Conservation (phyloP, 2,888 invertebrate species). For the Escarpia spicata region DNA sequence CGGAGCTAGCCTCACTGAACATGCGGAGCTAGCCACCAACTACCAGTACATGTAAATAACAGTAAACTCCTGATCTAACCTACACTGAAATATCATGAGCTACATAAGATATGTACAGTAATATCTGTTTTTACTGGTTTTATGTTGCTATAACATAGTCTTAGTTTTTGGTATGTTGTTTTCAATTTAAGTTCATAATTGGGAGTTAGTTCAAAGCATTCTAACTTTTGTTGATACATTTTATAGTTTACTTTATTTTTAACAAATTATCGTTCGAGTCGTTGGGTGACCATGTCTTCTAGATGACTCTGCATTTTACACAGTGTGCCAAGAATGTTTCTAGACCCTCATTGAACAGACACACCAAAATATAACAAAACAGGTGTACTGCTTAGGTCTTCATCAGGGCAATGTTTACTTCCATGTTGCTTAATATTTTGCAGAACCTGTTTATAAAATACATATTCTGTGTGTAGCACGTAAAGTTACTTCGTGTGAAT, state of each 20-base stretch:
- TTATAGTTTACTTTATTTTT: neutral
- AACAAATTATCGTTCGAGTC: neutral
- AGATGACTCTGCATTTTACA: neutral
- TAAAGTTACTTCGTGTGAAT: too few relatives aligned
- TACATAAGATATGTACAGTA: constrained; percentile 13
- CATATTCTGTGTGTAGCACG: too few relatives aligned
- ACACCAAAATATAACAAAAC: neutral
- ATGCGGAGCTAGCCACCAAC: neutral
- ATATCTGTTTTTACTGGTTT: neutral
- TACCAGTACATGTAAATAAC: neutral
- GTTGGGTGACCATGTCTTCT: neutral
- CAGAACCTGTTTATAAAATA: too few relatives aligned
- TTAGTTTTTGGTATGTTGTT: neutral
- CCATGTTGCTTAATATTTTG: too few relatives aligned
- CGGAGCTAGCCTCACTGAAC: neutral
- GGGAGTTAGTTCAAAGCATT: neutral
- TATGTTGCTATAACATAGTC: neutral
- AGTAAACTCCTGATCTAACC: neutral
- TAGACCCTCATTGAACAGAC: neutral
- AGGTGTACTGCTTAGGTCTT: too few relatives aligned
- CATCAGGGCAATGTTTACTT: too few relatives aligned
- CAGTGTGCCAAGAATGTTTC: neutral
- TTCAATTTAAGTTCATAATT: neutral
- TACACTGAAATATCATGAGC: neutral
- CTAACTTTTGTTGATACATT: neutral